A percentile compares a stretch with the other conserved stretches of the same genome.
phyloP scores from a whole-genome alignment of 2,888 invertebrate species.

The Junonia oenone region DNA sequence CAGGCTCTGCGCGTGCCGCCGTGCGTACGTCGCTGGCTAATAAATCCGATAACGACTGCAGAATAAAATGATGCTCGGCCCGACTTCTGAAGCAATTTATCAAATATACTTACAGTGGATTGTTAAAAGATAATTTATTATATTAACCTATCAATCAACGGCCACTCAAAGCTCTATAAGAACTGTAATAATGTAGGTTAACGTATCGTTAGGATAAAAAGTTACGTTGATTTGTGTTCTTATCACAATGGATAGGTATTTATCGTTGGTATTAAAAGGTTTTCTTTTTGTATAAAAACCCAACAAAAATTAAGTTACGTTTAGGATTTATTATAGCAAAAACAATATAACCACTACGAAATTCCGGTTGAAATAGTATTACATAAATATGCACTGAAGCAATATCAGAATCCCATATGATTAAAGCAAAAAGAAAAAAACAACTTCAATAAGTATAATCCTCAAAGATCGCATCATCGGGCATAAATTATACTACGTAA shows the following conservation, averaged over 20 bases:
- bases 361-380: no score
- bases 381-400: neutral
- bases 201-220: neutral
- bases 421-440: neutral
- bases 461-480: neutral
- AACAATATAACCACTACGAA: neutral
- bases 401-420: neutral
- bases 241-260: neutral
- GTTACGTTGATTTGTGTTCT: neutral
- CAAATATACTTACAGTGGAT: conserved; percentile 21
- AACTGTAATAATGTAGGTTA: neutral
- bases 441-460: neutral
- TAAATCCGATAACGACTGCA: conserved; percentile 33
- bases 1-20: conserved; percentile 34
- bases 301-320: no score
- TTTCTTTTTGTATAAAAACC: no score
- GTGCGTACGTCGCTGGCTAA: conserved; percentile 33
- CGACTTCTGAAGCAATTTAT: conserved; percentile 26
- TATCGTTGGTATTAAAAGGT: no score
- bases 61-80: conserved; percentile 29
- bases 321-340: no score
- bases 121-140: conserved; percentile 30
- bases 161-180: neutral
- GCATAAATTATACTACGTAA: neutral
- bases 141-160: conserved; percentile 21